Evolutionary conservation across 2,797 vertebrate species (phyloP), one percentile per base, ranked within the genome.

Genomic region (Anomalospiza imberbis): DNA sequence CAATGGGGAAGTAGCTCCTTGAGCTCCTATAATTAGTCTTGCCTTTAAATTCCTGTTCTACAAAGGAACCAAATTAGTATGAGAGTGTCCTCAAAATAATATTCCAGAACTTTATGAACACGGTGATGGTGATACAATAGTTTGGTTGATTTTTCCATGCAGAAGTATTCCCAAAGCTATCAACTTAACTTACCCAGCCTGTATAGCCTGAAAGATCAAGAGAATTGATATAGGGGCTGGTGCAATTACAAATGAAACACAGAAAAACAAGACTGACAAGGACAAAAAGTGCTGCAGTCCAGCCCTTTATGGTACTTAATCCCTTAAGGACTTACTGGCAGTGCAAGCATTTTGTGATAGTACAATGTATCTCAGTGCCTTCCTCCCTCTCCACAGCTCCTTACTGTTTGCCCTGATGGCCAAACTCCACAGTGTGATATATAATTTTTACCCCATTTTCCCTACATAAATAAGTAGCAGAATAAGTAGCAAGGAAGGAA

Each of bases 281-380:
- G 36, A 62, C 0, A 4, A 19, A 26, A 66, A 55, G 29, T 63
- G 44, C 31, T 25, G 8, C 44, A 60, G n/a, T 62, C 50, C 32
- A 36, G 25, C 32, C 5, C 25, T 44, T 83, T 50, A 53, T 2
- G 16, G 17, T 51, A 9, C 26, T 71, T 36, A 8, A 83, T 17
- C 10, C 47, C 13, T 54, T 54, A 57, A 85, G n/a, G 22, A 31
- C 36, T 44, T 89, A 66, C 12, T 58, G 20, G 22, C 32, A 93
- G 44, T 22, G 53, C 15, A 82, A 45, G 20, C 32, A 72, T 68
- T 89, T 80, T 62, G 34, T 8, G 3, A 36, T 2, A 60, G 40
- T 26, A 34, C 7, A 48, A 5, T 3, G 29, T 44, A 26, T 25
- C 34, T 78, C 0, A 0, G 16, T 38, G 66, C 21, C 24, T 44